Percentiles rank a stretch among this genome's conserved stretches.
These are phyloP conservation scores for Latheticus oryzae DNA, from an alignment of 2,888 invertebrate genomes.

Conservation along the genomic window DNA sequence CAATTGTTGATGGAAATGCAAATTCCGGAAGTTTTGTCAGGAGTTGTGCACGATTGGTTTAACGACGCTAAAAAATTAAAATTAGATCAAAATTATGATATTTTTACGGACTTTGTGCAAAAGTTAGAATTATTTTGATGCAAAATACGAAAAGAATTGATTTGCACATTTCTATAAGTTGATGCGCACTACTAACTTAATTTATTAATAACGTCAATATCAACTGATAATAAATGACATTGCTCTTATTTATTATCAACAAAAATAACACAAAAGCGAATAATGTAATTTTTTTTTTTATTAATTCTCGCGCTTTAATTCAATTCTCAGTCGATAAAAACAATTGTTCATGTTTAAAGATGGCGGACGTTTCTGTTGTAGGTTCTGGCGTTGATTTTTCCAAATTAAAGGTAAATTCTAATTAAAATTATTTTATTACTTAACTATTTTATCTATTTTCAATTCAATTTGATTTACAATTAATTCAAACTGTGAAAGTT, in stretches of 20 bases:
- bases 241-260: no score
- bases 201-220: neutral
- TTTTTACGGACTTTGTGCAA: neutral
- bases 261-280: no score
- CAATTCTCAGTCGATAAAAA: no score
- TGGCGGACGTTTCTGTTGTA: constrained; percentile 52
- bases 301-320: no score
- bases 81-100: neutral
- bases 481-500: no score
- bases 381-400: constrained; percentile 52
- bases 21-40: constrained; percentile 65
- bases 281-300: no score
- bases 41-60: constrained; percentile 66
- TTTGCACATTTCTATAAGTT: neutral
- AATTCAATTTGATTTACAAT: no score
- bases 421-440: no score
- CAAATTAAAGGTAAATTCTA: constrained; percentile 59
- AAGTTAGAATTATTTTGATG: neutral
- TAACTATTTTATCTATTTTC: no score
- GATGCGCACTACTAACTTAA: constrained; percentile 1
- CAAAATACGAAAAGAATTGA: neutral
- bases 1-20: constrained; percentile 71
- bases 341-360: constrained; percentile 42
- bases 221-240: constrained; percentile 1
- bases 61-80: neutral